These are phyloP conservation scores for Dipus sagitta DNA, from an alignment of 2,797 vertebrate species.

Conservation along the genomic window DNA sequence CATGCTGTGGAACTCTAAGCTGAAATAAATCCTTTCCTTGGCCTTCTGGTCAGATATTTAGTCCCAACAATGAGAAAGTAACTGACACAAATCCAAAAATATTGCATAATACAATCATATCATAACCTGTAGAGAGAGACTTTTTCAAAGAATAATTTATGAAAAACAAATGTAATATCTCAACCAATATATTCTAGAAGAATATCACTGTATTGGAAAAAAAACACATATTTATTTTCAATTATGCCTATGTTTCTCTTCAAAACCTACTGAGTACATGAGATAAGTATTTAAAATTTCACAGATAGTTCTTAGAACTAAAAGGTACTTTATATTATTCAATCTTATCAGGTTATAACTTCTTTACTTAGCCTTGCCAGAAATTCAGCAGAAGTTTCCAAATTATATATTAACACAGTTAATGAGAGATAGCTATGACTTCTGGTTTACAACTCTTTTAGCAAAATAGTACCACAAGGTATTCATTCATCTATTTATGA, in stretches of 20 bases:
- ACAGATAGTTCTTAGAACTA: conserved; percentile 18
- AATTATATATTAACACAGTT: conserved; percentile 59
- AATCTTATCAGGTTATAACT: conserved; percentile 48
- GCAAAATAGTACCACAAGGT: neutral
- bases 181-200: conserved; percentile 14
- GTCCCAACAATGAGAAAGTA: no score
- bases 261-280: neutral
- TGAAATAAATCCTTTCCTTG: no score
- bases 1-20: no score
- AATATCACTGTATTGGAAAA: conserved; percentile 11
- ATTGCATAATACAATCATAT: neutral
- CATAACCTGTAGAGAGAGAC: conserved; percentile 18
- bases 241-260: neutral
- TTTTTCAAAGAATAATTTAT: conserved; percentile 48
- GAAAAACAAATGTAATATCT: conserved; percentile 3
- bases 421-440: conserved; percentile 46
- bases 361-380: conserved; percentile 13
- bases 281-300: conserved; percentile 38
- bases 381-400: conserved; percentile 46
- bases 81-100: neutral
- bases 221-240: conserved; percentile 53
- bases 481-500: conserved; percentile 43
- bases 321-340: conserved; percentile 10
- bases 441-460: conserved; percentile 49
- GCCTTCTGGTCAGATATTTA: no score